Evolutionary conservation across 2,113 vertebrate species (phyloP).

Genomic region (Thalassarche chlororhynchos): DNA sequence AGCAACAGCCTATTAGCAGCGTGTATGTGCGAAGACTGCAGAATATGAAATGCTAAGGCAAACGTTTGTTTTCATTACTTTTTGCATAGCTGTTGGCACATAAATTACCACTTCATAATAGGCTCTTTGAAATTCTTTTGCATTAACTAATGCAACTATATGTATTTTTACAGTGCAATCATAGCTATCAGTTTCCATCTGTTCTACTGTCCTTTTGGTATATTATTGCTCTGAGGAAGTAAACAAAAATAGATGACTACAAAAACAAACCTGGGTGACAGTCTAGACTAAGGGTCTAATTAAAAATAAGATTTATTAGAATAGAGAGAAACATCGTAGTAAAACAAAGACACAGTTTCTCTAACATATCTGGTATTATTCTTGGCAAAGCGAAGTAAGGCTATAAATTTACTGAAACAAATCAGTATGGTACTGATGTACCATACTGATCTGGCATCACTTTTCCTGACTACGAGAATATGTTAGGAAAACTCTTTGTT

Average conservation of each 20-base stretch:
- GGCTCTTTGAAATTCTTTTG: not conserved
- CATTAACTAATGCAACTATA: not conserved
- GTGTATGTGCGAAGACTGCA: not conserved
- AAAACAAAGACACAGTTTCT: conserved; percentile 47
- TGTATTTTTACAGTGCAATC: not conserved
- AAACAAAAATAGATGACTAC: conserved; percentile 56
- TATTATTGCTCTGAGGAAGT: conserved; percentile 20
- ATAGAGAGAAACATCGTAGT: not conserved
- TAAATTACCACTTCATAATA: conserved; percentile 27
- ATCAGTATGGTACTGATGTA: not conserved
- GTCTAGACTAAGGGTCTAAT: conserved; percentile 53
- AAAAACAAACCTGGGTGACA: conserved; percentile 40
- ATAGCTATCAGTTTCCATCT: conserved; percentile 44
- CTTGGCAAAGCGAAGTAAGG: not conserved
- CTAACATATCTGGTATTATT: conserved; percentile 39
- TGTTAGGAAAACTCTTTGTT: not conserved
- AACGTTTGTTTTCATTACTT: not conserved
- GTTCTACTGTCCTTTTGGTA: conserved; percentile 23
- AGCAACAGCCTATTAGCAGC: not conserved
- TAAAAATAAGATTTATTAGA: conserved; percentile 56
- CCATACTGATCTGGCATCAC: not conserved
- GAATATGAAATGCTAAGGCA: not conserved
- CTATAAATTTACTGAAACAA: conserved; percentile 27
- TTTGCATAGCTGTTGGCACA: not conserved
- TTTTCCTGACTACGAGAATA: not conserved